Base-by-base conservation (phyloP, 2,888 invertebrate species). In the Nomada lathburiana region DNA sequence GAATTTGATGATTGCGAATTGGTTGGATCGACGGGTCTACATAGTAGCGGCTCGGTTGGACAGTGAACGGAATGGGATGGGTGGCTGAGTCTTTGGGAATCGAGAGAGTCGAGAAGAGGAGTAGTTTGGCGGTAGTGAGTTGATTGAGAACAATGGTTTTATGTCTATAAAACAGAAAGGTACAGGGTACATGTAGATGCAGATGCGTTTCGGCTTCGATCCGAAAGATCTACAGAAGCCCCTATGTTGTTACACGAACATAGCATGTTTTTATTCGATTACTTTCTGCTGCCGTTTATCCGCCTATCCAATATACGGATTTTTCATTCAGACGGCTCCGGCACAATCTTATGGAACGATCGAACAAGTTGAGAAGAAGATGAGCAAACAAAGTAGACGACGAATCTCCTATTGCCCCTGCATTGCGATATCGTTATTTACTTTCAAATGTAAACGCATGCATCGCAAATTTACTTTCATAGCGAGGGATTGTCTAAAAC, bases 191-290 rank as follows among this genome's bases (percentile, higher is more conserved):
- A 16, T 23, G 16, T 1, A 47, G 13, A 47, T 36, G 7, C 1
- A 36, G 36, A 36, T 36, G 36, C 7, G 36, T 36, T 36, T 36
- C 7, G 36, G 7, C 36, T 36, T 36, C 0, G 16, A 53, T 36
- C 20, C n/a, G 36, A 67, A 53, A 67, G 11, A 13, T 55, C 7
- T 55, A 9, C 10, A 9, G 4, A 5, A n/a, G 29, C 18, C 3
- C 1, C n/a, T 42, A 26, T 16, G 11, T 18, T 26, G 10, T 20
- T 44, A 44, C 26, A 13, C n/a, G 1, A 7, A 18, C 53, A n/a
- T 13, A 9, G 26, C 63, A 5, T 71, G 71, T 76, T 71, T 76
- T 76, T 53, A 64, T 76, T 76, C 76, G 71, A 76, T 76, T 50
- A 71, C 63, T 18, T 57, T 57, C 23, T 63, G 63, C 60, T 47